phyloP scores from a whole-genome alignment of 2,797 vertebrate genomes.

The Benthosema pterotum region DNA sequence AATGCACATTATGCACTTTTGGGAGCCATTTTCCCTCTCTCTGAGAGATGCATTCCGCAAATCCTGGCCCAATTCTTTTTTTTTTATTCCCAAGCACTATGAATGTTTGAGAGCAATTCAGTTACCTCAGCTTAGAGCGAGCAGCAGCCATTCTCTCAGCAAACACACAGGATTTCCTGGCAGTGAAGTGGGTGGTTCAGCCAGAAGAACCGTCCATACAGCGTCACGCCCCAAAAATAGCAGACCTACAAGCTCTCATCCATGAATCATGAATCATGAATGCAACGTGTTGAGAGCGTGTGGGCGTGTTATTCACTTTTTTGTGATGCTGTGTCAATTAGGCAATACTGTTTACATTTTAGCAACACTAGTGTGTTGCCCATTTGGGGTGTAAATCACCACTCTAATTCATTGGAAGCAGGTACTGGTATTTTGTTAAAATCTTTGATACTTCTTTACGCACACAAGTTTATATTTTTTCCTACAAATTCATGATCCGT shows the following conservation, averaged over 20 bases:
- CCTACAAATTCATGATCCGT: background rate
- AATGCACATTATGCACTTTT: constrained; percentile 88
- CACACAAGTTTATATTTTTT: background rate
- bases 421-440: too few relatives aligned
- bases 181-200: background rate
- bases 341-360: too few relatives aligned
- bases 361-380: too few relatives aligned
- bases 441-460: background rate
- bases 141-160: constrained; percentile 77
- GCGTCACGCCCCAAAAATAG: too few relatives aligned
- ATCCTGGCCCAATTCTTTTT: constrained; percentile 63
- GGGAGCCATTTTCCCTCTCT: constrained; percentile 96
- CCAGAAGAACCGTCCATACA: too few relatives aligned
- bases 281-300: too few relatives aligned
- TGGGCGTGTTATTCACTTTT: too few relatives aligned
- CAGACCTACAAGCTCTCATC: too few relatives aligned
- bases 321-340: too few relatives aligned
- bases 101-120: constrained; percentile 55
- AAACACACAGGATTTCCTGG: constrained; percentile 43
- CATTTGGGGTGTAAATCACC: too few relatives aligned
- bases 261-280: too few relatives aligned
- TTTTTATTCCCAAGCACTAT: constrained; percentile 31
- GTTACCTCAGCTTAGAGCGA: constrained; percentile 53
- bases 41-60: constrained; percentile 70
- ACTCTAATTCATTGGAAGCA: too few relatives aligned